Percentiles rank a stretch among this genome's conserved stretches.
Evolutionary conservation across 2,888 invertebrate species (phyloP).

Genomic region (Drosophila monieri): DNA sequence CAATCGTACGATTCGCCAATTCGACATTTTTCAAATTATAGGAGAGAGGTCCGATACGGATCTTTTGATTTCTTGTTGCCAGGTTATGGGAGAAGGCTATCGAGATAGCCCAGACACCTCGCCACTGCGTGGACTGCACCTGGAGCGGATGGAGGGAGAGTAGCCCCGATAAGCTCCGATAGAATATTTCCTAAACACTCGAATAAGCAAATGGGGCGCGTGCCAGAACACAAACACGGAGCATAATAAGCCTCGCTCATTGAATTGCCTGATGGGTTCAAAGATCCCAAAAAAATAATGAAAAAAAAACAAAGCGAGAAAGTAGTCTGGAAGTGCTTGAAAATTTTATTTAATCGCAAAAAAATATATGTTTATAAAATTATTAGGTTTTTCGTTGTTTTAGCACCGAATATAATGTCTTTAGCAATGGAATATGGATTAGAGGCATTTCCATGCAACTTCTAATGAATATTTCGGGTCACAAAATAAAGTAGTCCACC

Average conservation of each 20-base stretch:
- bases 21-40: slow-evolving; percentile 6
- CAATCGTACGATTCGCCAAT: slow-evolving; percentile 29
- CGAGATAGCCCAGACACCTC: slow-evolving; percentile 36
- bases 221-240: slow-evolving; percentile 18
- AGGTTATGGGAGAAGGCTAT: slow-evolving; percentile 29
- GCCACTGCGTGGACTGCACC: slow-evolving; percentile 35
- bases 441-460: not conserved
- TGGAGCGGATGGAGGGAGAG: not conserved
- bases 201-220: slow-evolving; percentile 18
- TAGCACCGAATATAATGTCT: too few species aligned
- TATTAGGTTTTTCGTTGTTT: too few species aligned
- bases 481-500: not conserved
- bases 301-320: not conserved
- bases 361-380: not conserved
- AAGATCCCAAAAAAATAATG: not conserved
- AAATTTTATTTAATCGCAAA: not conserved
- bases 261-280: slow-evolving; percentile 18
- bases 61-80: slow-evolving; percentile 39
- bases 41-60: slow-evolving; percentile 6
- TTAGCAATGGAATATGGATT: not conserved
- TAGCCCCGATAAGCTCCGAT: slow-evolving; percentile 22
- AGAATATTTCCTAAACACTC: slow-evolving; percentile 15
- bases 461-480: not conserved
- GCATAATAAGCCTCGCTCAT: not conserved
- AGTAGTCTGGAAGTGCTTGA: slow-evolving; percentile 9